phyloP scores from a whole-genome alignment of 2,888 invertebrate genomes.

The Sphecodes monilicornis region DNA sequence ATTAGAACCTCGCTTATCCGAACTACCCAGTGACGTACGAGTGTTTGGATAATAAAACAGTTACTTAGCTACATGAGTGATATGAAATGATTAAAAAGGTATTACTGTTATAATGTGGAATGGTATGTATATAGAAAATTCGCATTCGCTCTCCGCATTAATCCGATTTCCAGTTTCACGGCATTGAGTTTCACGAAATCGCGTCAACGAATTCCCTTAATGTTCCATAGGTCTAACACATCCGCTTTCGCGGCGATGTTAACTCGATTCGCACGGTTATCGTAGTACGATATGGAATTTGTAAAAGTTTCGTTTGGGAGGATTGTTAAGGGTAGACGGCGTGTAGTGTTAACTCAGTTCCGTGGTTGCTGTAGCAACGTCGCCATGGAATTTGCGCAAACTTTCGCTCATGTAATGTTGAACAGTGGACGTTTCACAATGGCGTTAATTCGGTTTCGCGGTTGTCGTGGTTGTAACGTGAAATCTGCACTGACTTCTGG shows the following conservation, averaged over 20 bases:
- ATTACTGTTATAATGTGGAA: too few relatives aligned
- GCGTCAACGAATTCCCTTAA: neutral
- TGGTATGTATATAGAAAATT: neutral
- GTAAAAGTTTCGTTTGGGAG: neutral
- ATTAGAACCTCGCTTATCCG: too few relatives aligned
- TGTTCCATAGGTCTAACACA: neutral
- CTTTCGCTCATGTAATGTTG: constrained; percentile 48
- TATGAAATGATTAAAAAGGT: neutral
- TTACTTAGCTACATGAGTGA: neutral
- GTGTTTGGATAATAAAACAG: neutral
- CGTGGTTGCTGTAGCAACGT: constrained; percentile 42
- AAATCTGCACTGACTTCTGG: constrained; percentile 49
- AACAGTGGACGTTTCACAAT: constrained; percentile 48
- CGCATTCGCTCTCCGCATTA: neutral
- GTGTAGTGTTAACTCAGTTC: constrained; percentile 36
- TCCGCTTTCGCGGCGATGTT: neutral
- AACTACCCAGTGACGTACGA: neutral
- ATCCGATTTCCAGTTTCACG: neutral
- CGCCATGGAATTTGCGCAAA: constrained; percentile 43
- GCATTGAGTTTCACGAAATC: constrained; percentile 1
- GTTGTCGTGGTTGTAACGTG: constrained; percentile 41
- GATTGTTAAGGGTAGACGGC: neutral
- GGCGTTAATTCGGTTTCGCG: constrained; percentile 55
- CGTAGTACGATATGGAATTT: constrained; percentile 10
- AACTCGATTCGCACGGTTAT: neutral